These are phyloP conservation scores for Sycophila sp. DNA, from an alignment of 1,140 invertebrate genomes.

Conservation along the genomic window DNA sequence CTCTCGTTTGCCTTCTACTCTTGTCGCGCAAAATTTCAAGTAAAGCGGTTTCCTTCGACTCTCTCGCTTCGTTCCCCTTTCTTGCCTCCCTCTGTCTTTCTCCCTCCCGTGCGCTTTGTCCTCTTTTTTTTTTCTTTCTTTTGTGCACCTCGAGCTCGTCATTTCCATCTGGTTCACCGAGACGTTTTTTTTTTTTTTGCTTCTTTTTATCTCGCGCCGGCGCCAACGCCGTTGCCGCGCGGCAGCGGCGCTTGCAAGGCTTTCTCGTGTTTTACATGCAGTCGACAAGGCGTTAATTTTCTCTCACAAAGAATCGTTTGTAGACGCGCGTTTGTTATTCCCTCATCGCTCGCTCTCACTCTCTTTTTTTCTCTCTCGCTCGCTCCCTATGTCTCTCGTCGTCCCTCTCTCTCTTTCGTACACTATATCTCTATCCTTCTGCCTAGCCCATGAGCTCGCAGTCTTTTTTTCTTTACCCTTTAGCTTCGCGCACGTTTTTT, in stretches of 20 bases:
- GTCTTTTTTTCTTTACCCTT: too few species aligned
- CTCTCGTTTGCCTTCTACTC: background rate
- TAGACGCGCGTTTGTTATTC: constrained; percentile 18
- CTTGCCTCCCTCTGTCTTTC: background rate
- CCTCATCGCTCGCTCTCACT: background rate
- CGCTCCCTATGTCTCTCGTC: too few species aligned
- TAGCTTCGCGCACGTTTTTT: too few species aligned
- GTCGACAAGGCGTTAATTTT: constrained; percentile 43
- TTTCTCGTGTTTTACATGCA: constrained; percentile 30
- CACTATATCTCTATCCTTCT: too few species aligned
- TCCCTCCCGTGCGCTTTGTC: background rate
- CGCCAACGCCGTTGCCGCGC: background rate
- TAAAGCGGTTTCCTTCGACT: background rate
- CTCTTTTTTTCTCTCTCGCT: background rate
- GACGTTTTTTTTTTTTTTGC: constrained; percentile 20
- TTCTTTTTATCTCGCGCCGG: background rate
- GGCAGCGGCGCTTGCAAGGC: background rate
- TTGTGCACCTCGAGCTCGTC: constrained; percentile 11
- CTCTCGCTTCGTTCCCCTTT: background rate
- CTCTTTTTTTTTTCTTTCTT: constrained; percentile 27
- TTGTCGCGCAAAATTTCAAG: constrained; percentile 11
- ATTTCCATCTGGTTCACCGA: constrained; percentile 38
- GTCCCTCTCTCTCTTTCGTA: too few species aligned
- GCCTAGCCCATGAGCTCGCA: too few species aligned
- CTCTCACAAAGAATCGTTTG: constrained; percentile 32